These are phyloP conservation scores for Galerucella nymphaeae DNA, from an alignment of 2,888 invertebrate genomes.

Conservation along the genomic window DNA sequence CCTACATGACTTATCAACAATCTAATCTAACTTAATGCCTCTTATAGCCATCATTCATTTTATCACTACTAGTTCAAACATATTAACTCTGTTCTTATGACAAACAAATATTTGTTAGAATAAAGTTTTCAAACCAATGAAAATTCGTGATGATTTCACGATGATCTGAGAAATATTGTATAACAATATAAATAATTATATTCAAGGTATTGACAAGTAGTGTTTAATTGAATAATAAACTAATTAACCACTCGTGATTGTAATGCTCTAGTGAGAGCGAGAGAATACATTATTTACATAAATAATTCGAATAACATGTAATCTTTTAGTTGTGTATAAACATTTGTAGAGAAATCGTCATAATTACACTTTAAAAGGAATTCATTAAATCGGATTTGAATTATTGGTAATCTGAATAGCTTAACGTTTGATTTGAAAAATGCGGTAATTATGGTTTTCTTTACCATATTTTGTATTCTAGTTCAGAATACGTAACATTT, in stretches of 20 bases:
- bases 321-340: slow-evolving; percentile 7
- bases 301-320: slow-evolving; percentile 2
- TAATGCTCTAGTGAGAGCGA: slow-evolving; percentile 21
- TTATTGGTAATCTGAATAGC: not conserved
- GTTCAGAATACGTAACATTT: not conserved
- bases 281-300: slow-evolving; percentile 24
- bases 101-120: too few species aligned
- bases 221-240: not conserved
- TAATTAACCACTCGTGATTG: slow-evolving; percentile 5
- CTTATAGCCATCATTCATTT: too few species aligned
- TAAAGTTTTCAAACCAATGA: too few species aligned
- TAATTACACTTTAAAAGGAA: slow-evolving; percentile 8
- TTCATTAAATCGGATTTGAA: not conserved
- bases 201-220: not conserved
- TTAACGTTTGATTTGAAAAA: not conserved
- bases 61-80: too few species aligned
- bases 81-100: too few species aligned
- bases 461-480: not conserved
- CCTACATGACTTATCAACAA: too few species aligned
- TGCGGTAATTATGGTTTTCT: not conserved
- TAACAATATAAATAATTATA: not conserved
- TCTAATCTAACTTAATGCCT: too few species aligned
- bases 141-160: too few species aligned
- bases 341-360: slow-evolving; percentile 20
- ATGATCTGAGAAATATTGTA: too few species aligned